Percentiles rank a stretch among this genome's conserved stretches.
Evolutionary conservation across 2,888 invertebrate species (phyloP).

Genomic region (Rotaria socialis): DNA sequence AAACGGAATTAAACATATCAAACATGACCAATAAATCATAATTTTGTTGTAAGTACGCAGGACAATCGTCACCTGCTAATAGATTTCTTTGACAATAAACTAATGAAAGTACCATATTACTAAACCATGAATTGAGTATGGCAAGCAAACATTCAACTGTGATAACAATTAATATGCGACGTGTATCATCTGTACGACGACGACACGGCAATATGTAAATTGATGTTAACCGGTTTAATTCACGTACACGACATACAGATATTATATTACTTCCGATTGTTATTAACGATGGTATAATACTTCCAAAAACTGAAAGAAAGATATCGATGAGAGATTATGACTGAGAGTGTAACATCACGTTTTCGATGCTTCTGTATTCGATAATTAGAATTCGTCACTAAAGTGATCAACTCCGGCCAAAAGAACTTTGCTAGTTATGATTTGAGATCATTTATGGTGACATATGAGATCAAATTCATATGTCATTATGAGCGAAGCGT

Average conservation of each 20-base stretch:
- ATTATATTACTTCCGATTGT: background rate
- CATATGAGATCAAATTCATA: too few relatives aligned
- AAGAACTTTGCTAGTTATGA: too few relatives aligned
- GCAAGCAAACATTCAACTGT: constrained; percentile 18
- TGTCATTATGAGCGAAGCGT: too few relatives aligned
- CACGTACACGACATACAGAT: background rate
- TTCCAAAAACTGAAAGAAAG: background rate
- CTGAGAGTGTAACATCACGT: too few relatives aligned
- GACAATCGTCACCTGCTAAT: background rate
- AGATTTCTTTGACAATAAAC: background rate
- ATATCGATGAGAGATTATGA: too few relatives aligned
- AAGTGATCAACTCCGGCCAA: too few relatives aligned
- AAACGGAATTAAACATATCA: background rate
- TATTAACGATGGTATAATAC: constrained; percentile 9
- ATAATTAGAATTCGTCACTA: too few relatives aligned
- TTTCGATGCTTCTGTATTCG: too few relatives aligned
- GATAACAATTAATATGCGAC: constrained; percentile 17
- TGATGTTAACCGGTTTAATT: background rate
- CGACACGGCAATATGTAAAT: background rate
- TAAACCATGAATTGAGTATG: background rate
- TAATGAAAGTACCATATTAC: background rate
- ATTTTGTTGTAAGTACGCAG: background rate
- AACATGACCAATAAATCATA: background rate
- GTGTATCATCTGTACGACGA: constrained; percentile 28
- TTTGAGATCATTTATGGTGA: too few relatives aligned